Percentiles rank a stretch among this genome's conserved stretches.
Evolutionary conservation across 2,797 vertebrate genomes (phyloP).

Genomic region (Manis crassicaudata): DNA sequence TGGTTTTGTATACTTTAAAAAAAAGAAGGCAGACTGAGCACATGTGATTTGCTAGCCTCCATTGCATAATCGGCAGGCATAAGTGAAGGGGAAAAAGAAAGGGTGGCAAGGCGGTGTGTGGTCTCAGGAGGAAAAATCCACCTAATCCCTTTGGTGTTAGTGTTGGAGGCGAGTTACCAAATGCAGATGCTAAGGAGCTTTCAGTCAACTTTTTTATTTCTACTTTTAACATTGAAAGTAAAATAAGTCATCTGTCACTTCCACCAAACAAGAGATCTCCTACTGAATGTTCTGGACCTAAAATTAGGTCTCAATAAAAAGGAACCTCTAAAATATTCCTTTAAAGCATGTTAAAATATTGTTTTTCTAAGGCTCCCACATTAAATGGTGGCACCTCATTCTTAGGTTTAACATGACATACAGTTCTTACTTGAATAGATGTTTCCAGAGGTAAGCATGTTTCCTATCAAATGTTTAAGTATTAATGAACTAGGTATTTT

Average conservation of each 20-base stretch:
- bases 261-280: conserved; percentile 56
- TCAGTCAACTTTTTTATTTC: conserved; percentile 1
- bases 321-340: conserved; percentile 27
- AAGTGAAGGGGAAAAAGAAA: neutral
- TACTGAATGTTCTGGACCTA: conserved; percentile 58
- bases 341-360: neutral
- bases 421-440: conserved; percentile 35
- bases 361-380: conserved; percentile 51
- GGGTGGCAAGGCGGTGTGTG: neutral
- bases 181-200: neutral
- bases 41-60: neutral
- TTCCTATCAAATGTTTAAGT: neutral
- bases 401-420: neutral
- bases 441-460: neutral
- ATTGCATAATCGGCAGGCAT: neutral
- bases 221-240: conserved; percentile 54
- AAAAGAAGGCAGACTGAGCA: neutral
- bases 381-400: neutral
- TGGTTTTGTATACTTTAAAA: neutral
- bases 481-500: neutral
- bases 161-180: conserved; percentile 44
- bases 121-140: conserved; percentile 28
- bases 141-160: conserved; percentile 25
- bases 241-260: conserved; percentile 58
- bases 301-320: conserved; percentile 60